Evolutionary conservation across 2,113 vertebrate species (phyloP).

Genomic region (Hystrix cristata): DNA sequence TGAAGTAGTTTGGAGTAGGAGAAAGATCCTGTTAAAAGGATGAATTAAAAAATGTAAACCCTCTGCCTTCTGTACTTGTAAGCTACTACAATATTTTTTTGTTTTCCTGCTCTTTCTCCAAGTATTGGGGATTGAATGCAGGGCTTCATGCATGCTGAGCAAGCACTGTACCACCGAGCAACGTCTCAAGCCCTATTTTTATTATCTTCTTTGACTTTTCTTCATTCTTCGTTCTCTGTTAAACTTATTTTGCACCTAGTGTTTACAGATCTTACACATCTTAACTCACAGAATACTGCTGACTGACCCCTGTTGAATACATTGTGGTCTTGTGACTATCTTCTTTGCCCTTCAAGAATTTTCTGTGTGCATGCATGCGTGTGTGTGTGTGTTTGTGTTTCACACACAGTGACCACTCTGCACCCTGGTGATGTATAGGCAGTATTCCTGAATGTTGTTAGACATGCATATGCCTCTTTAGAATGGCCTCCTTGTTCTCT

Average conservation of each 20-base stretch:
- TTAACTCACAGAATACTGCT: constrained; percentile 48
- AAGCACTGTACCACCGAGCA: background rate
- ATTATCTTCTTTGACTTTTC: background rate
- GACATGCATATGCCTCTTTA: background rate
- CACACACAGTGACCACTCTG: background rate
- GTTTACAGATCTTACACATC: constrained; percentile 43
- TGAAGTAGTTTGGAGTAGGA: constrained; percentile 44
- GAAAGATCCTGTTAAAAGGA: constrained; percentile 61
- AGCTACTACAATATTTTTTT: constrained; percentile 23
- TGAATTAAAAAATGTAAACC: constrained; percentile 33
- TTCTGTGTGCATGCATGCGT: background rate
- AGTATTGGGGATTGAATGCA: background rate
- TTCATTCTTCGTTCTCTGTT: constrained; percentile 37
- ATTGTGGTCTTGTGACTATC: constrained; percentile 59
- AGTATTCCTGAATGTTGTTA: background rate
- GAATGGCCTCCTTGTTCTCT: background rate
- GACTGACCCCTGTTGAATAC: constrained; percentile 18
- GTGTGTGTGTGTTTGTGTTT: too few relatives aligned
- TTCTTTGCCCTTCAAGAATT: constrained; percentile 29
- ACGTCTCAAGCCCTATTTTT: background rate
- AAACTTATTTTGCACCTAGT: constrained; percentile 68
- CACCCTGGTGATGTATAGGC: background rate
- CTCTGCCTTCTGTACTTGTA: constrained; percentile 59
- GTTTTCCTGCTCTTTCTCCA: background rate
- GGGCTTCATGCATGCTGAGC: background rate